Conservation (phyloP, 2,888 invertebrate species). For the Stictocephala bisonia region DNA sequence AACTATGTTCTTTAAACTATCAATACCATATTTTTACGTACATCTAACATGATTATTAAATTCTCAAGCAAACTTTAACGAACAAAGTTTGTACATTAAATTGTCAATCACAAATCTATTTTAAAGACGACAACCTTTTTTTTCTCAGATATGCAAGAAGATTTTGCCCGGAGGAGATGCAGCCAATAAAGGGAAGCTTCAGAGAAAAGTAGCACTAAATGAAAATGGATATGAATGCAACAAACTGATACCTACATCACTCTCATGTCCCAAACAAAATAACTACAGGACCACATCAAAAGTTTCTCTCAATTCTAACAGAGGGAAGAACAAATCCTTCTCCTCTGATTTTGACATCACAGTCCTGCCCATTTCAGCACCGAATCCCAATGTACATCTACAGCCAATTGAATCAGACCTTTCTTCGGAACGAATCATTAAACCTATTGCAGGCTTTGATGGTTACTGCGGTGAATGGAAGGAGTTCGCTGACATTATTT, state of each 20-base stretch:
- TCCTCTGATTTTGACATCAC: constrained; percentile 37
- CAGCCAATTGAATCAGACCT: constrained; percentile 2
- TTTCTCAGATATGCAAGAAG: constrained; percentile 53
- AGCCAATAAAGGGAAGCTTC: not conserved
- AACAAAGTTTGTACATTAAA: too few relatives aligned
- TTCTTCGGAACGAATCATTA: constrained; percentile 55
- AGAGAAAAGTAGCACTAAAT: not conserved
- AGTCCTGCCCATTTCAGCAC: constrained; percentile 17
- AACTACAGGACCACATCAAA: not conserved
- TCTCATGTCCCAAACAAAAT: constrained; percentile 31
- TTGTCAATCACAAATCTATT: too few relatives aligned
- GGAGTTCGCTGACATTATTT: constrained; percentile 74
- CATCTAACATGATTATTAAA: too few relatives aligned
- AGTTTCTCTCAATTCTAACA: not conserved
- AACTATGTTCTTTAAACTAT: too few relatives aligned
- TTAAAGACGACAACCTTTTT: not conserved
- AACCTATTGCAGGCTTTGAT: constrained; percentile 60
- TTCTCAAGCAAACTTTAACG: not conserved
- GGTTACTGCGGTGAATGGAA: constrained; percentile 68
- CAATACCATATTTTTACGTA: too few relatives aligned
- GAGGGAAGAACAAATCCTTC: constrained; percentile 11
- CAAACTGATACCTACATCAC: constrained; percentile 6
- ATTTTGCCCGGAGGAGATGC: constrained; percentile 34
- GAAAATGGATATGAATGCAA: constrained; percentile 14
- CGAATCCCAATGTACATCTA: not conserved